phyloP scores from a whole-genome alignment of 2,113 vertebrate species.

The Centropus unirufus region DNA sequence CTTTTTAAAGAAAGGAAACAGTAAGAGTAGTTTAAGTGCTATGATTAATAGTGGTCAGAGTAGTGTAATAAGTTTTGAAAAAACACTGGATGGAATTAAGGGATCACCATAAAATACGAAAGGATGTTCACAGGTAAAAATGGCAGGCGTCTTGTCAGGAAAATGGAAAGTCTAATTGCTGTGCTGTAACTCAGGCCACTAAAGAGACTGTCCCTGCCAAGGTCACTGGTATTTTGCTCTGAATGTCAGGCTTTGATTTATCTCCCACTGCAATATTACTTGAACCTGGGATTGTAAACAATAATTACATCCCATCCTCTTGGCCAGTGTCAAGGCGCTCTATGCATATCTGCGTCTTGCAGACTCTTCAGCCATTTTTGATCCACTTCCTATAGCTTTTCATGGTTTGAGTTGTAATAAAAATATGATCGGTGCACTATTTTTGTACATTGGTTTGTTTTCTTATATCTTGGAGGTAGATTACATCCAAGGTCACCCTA shows the following conservation, averaged over 20 bases:
- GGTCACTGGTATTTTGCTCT: not conserved
- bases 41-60: fast-evolving
- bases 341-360: not conserved
- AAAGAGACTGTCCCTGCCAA: not conserved
- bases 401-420: not conserved
- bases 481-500: not conserved
- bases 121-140: fast-evolving
- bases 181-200: not conserved
- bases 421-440: not conserved
- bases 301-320: not conserved
- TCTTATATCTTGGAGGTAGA: not conserved
- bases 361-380: not conserved
- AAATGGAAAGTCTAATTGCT: not conserved
- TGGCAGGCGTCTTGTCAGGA: too few relatives aligned
- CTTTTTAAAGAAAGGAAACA: not conserved
- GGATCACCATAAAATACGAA: not conserved
- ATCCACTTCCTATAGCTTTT: not conserved
- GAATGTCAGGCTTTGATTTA: not conserved
- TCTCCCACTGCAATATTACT: not conserved
- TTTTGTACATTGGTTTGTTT: not conserved
- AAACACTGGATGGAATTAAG: fast-evolving
- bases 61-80: fast-evolving
- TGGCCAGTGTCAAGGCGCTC: not conserved
- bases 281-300: not conserved
- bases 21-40: fast-evolving